These are phyloP conservation scores for Megalops cyprinoides DNA, from an alignment of 2,797 vertebrate genomes.

Conservation along the genomic window DNA sequence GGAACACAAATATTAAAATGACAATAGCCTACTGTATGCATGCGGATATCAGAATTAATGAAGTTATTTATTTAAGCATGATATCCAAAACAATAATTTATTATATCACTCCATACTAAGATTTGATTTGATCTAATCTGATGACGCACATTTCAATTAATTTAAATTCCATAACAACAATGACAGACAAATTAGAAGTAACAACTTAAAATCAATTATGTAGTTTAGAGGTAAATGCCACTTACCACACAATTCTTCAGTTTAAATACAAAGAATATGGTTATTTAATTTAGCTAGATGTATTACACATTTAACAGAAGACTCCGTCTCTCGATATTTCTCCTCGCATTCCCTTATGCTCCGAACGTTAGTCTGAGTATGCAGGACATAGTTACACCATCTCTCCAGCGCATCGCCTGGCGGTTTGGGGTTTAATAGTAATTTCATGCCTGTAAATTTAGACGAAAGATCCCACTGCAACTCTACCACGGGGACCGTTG, in stretches of 20 bases:
- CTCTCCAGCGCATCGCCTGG: conserved; percentile 49
- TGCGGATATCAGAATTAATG: background rate
- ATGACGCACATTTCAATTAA: background rate
- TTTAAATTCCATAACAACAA: background rate
- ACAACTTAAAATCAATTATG: background rate
- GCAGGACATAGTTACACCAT: conserved; percentile 33
- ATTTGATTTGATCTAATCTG: background rate
- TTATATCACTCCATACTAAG: background rate
- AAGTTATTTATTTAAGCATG: background rate
- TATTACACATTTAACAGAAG: background rate
- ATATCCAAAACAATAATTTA: conserved; percentile 1
- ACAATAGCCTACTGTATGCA: background rate
- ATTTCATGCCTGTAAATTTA: conserved; percentile 63
- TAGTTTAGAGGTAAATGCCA: background rate
- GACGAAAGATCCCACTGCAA: conserved; percentile 52
- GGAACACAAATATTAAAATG: background rate
- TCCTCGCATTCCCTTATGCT: background rate
- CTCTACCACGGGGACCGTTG: conserved; percentile 57
- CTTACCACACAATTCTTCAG: conserved; percentile 28
- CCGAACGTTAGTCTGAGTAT: conserved; percentile 31
- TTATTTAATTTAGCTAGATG: background rate
- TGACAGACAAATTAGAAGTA: background rate
- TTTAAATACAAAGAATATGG: conserved; percentile 34
- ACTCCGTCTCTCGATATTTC: background rate
- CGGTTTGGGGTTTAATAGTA: conserved; percentile 58